Evolutionary conservation across 2,113 vertebrate species (phyloP).

Genomic region (Misgurnus mizolepis): DNA sequence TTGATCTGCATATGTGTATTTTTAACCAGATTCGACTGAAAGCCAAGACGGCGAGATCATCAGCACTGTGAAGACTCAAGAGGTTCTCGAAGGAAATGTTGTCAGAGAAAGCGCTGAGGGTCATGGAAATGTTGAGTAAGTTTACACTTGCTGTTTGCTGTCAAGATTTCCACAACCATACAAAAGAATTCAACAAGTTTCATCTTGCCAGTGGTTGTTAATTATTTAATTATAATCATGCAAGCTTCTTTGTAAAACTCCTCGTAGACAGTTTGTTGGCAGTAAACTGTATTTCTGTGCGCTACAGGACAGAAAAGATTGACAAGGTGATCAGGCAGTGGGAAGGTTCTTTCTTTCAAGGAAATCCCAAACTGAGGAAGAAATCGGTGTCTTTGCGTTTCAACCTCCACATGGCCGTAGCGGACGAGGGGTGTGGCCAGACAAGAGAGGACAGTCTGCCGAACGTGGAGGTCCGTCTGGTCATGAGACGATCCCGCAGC

Average conservation of each 20-base stretch:
- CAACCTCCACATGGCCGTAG: constrained; percentile 90
- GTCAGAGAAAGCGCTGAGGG: constrained; percentile 85
- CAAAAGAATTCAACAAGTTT: background rate
- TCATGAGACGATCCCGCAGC: constrained; percentile 94
- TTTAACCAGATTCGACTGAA: constrained; percentile 65
- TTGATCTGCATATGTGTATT: constrained; percentile 35
- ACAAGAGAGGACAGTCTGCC: constrained; percentile 82
- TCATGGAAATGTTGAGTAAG: constrained; percentile 91
- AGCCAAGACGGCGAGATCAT: constrained; percentile 71
- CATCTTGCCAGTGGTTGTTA: background rate
- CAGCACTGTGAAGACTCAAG: constrained; percentile 84
- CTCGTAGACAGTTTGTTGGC: no score
- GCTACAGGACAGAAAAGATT: constrained; percentile 89
- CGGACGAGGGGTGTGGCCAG: constrained; percentile 84
- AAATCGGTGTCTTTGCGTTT: constrained; percentile 96
- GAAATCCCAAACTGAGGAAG: constrained; percentile 93
- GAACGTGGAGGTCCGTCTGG: constrained; percentile 91
- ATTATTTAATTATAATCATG: background rate
- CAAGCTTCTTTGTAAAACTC: background rate
- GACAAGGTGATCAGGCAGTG: constrained; percentile 96
- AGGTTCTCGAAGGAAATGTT: constrained; percentile 81
- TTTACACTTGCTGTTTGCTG: constrained; percentile 32
- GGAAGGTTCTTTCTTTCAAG: constrained; percentile 98
- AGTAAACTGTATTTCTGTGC: background rate
- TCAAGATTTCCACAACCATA: no score